A percentile compares a stretch with the other conserved stretches of the same genome.
Conservation (phyloP, 2,113 vertebrate species). For the Phodopus roborovskii region DNA sequence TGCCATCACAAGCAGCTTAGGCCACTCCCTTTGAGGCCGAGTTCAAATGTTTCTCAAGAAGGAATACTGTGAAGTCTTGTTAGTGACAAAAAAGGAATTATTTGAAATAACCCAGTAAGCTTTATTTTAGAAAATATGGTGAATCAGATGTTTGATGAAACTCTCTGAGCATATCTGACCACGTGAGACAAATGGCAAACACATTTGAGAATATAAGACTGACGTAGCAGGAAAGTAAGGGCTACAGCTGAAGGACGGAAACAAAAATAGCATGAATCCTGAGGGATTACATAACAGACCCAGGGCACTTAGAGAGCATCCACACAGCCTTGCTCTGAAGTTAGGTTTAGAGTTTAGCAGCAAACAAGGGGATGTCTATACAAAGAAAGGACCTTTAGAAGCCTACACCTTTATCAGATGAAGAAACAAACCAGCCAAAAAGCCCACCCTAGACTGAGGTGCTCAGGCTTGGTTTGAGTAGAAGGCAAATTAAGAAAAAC, state of each 20-base stretch:
- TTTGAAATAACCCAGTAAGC: constrained; percentile 19
- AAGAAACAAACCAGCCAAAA: not conserved
- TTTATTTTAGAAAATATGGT: constrained; percentile 37
- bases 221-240: not conserved
- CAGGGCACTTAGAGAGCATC: not conserved
- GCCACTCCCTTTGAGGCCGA: not conserved
- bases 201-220: not conserved
- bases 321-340: not conserved
- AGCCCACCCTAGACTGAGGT: not conserved
- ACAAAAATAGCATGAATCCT: not conserved
- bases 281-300: not conserved
- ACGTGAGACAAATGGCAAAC: not conserved
- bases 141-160: constrained; percentile 20
- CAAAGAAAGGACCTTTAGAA: not conserved
- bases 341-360: not conserved
- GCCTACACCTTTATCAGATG: not conserved
- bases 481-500: constrained; percentile 21
- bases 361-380: not conserved
- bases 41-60: constrained; percentile 45
- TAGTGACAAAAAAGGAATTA: constrained; percentile 26
- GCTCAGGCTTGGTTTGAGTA: not conserved
- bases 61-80: not conserved
- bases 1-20: not conserved
- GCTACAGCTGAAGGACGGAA: not conserved
- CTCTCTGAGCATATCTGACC: not conserved